phyloP scores from a whole-genome alignment of 1,140 invertebrate species.

The Formica exsecta region DNA sequence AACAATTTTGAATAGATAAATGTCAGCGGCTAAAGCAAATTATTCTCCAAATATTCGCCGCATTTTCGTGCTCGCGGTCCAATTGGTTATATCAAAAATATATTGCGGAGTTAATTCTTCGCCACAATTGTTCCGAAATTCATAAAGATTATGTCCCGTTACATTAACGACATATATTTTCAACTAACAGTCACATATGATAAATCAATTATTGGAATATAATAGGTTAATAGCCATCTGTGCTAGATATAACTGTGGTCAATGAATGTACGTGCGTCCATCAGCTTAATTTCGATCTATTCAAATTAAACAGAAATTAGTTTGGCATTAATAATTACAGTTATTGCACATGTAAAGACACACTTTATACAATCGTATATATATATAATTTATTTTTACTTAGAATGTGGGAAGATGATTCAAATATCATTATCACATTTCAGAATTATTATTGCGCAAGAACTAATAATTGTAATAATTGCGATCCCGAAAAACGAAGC shows the following conservation, averaged over 20 bases:
- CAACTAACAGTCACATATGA: conserved; percentile 38
- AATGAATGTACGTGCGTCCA: not conserved
- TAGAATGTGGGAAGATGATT: too few species aligned
- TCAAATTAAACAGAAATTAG: conserved; percentile 46
- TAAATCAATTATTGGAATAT: conserved; percentile 60
- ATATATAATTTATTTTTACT: not conserved
- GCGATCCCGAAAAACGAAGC: not conserved
- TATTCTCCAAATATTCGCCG: conserved; percentile 5
- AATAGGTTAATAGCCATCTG: conserved; percentile 35
- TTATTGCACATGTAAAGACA: not conserved
- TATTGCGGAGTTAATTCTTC: conserved; percentile 38
- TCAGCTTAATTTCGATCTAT: conserved; percentile 29
- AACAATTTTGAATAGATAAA: conserved; percentile 40
- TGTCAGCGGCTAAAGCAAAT: conserved; percentile 25
- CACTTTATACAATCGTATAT: not conserved
- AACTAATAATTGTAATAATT: not conserved
- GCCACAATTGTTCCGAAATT: conserved; percentile 16
- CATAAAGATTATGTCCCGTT: conserved; percentile 32
- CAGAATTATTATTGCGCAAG: not conserved
- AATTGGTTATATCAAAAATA: conserved; percentile 44
- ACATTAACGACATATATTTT: conserved; percentile 34
- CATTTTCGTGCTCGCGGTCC: conserved; percentile 3
- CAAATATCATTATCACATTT: not conserved
- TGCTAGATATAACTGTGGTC: conserved; percentile 31
- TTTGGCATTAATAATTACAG: conserved; percentile 11